Percentiles rank a stretch among this genome's conserved stretches.
phyloP scores from a whole-genome alignment of 2,113 vertebrate genomes.

The Tyrannus savana region DNA sequence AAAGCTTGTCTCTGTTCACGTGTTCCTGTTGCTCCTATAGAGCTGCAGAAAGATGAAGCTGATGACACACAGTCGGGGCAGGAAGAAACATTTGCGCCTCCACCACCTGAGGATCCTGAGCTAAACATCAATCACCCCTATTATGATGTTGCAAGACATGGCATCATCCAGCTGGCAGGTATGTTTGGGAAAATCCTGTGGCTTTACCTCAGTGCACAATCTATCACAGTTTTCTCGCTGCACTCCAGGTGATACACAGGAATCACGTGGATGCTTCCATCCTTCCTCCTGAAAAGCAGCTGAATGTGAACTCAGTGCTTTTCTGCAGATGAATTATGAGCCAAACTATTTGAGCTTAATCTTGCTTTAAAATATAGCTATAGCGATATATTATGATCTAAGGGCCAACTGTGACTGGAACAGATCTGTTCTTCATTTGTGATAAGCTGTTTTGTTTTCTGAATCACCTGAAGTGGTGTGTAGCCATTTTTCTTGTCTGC shows the following conservation, averaged over 20 bases:
- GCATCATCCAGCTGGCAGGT: constrained; percentile 88
- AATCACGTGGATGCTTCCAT: background rate
- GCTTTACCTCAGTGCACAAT: background rate
- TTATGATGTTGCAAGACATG: constrained; percentile 86
- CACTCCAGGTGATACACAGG: background rate
- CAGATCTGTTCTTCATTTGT: background rate
- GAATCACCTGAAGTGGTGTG: background rate
- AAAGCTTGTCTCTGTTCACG: background rate
- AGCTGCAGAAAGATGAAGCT: constrained; percentile 76
- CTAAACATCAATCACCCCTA: constrained; percentile 79
- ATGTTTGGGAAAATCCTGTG: background rate
- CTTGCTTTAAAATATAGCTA: background rate
- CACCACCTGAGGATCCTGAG: background rate
- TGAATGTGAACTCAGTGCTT: background rate
- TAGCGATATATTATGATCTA: background rate
- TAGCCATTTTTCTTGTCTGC: background rate
- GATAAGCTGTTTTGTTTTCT: background rate
- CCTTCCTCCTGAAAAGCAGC: background rate
- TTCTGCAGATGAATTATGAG: background rate
- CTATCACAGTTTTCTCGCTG: background rate
- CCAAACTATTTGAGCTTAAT: background rate
- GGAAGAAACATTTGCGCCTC: background rate
- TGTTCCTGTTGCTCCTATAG: constrained; percentile 33
- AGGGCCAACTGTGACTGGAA: background rate
- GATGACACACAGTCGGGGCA: background rate